Percentiles rank a stretch among this genome's conserved stretches.
Conservation (phyloP, 2,888 invertebrate species). For the Listrodromus nycthemerus region DNA sequence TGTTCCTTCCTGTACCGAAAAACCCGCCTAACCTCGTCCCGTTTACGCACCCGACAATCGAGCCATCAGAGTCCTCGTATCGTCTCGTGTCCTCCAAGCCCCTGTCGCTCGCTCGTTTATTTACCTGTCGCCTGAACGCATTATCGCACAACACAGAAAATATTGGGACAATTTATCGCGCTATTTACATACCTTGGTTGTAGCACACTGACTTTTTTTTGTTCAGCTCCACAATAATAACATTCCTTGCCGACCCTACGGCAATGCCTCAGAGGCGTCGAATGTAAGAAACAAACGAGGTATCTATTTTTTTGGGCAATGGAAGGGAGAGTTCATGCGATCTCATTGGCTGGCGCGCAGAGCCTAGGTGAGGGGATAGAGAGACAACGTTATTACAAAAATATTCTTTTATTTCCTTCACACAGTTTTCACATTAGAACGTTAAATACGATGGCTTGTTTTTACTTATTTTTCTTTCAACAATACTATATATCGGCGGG, state of each 20-base stretch:
- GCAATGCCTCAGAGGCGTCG: neutral
- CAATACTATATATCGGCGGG: conserved; percentile 36
- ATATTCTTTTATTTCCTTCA: conserved; percentile 65
- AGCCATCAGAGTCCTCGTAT: conserved; percentile 51
- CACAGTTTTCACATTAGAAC: conserved; percentile 52
- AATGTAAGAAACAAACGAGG: conserved; percentile 13
- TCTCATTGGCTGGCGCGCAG: neutral
- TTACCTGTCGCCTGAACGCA: neutral
- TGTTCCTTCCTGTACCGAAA: conserved; percentile 35
- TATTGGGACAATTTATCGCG: conserved; percentile 1
- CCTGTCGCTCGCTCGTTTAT: conserved; percentile 4
- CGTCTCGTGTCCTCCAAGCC: neutral
- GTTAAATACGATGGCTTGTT: conserved; percentile 40
- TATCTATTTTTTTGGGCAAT: neutral
- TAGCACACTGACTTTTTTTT: neutral
- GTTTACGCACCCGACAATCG: conserved; percentile 54
- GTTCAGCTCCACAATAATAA: neutral
- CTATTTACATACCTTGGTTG: neutral
- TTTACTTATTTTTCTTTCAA: conserved; percentile 2
- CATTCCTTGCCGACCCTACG: neutral
- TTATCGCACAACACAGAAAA: neutral
- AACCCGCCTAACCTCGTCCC: conserved; percentile 30
- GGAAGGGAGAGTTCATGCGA: conserved; percentile 6
- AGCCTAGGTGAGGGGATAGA: neutral
- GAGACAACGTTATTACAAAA: conserved; percentile 55